phyloP scores from a whole-genome alignment of 1,140 invertebrate species.

The Macrobrachium rosenbergii region DNA sequence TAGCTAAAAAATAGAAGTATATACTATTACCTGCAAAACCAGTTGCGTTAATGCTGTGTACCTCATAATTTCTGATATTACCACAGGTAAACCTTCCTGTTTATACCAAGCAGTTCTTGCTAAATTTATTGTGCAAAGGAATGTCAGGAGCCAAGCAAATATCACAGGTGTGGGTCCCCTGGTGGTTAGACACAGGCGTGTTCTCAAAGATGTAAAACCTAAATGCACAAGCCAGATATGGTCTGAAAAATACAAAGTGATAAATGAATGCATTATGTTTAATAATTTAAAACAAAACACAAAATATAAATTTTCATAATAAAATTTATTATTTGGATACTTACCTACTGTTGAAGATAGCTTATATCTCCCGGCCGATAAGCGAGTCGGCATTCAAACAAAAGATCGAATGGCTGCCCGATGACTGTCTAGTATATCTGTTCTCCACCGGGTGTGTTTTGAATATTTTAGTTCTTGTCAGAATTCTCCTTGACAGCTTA shows the following conservation, averaged over 20 bases:
- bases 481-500: too few relatives aligned
- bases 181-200: constrained; percentile 39
- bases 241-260: not conserved
- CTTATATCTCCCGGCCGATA: too few relatives aligned
- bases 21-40: constrained; percentile 47
- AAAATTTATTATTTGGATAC: too few relatives aligned
- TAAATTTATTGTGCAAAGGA: constrained; percentile 68
- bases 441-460: too few relatives aligned
- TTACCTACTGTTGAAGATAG: too few relatives aligned
- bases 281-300: too few relatives aligned
- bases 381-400: too few relatives aligned
- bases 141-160: constrained; percentile 68
- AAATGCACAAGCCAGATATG: constrained; percentile 54
- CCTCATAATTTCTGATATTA: constrained; percentile 26
- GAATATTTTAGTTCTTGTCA: too few relatives aligned
- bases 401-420: too few relatives aligned
- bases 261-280: not conserved
- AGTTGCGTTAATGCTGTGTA: constrained; percentile 31
- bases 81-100: not conserved
- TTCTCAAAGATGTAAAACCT: constrained; percentile 51
- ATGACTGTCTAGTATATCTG: too few relatives aligned
- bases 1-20: constrained; percentile 71
- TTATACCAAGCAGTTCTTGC: constrained; percentile 67
- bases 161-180: constrained; percentile 57
- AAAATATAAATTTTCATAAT: too few relatives aligned